Evolutionary conservation across 2,888 invertebrate genomes (phyloP), one percentile per base, ranked within the genome.

Genomic region (Urechis unicinctus): DNA sequence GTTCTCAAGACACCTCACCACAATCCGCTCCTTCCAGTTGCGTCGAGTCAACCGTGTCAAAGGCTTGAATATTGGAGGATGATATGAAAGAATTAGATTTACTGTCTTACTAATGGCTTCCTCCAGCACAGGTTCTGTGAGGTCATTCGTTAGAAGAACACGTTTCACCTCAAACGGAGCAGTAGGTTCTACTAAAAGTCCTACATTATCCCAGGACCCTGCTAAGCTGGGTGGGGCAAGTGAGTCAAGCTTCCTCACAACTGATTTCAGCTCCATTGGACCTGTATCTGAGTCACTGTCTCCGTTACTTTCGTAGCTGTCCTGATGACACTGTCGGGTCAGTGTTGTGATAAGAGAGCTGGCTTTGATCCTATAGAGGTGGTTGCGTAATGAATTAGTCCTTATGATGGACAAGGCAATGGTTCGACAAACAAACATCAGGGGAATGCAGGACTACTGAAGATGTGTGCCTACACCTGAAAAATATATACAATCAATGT

Each of bases 181-280:
- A 28, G 74, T 68, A 0, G 94, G 93, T 73, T 95, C 90, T 13
- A 95, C 84, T 28, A 96, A 80, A 1, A 96, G 80, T 0, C 96
- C 96, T 51, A 94, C 93, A 79, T 96, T 96, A 74, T 96, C 96
- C 95, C 95, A 96, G 52, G 83, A 83, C 68, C 88, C 92, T 2
- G 93, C 90, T 24, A 73, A 54, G 36, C 62, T 58, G 3, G 66
- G 62, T 21, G 68, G 66, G 3, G 73, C 74, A 53, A 70, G 63
- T 3, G 59, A 51, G 45, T 71, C 61, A 21, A 76, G 60, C 29
- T 57, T 60, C 24, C 52, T 55, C 4, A 70, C 62, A 1, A 67
- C 63, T 17, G 63, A 50, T 41, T 31, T 47, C 25, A 62, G 48
- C 6, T 61, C 52, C 61, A 62, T 61, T n/a, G n/a, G n/a, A n/a